These are phyloP conservation scores for Pelvicachromis taeniatus DNA, from an alignment of 2,113 vertebrate genomes.

Conservation along the genomic window DNA sequence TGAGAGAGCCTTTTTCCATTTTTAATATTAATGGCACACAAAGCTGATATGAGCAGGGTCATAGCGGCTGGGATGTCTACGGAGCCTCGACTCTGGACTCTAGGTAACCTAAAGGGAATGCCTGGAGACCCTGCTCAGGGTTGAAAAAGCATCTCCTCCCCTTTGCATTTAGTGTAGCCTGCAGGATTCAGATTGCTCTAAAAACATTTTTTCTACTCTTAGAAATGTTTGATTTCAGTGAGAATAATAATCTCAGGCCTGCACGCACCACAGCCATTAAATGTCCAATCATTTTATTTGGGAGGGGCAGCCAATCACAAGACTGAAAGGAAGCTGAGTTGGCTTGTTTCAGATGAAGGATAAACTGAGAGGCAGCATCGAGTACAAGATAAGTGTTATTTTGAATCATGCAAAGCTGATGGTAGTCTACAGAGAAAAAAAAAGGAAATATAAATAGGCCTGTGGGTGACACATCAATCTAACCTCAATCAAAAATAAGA, in stretches of 20 bases:
- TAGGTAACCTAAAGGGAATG: background rate
- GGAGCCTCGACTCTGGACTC: background rate
- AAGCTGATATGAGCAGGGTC: slow-evolving; percentile 4
- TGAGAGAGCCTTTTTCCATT: slow-evolving; percentile 36
- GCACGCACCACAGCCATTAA: background rate
- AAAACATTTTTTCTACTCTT: background rate
- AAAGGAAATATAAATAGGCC: background rate
- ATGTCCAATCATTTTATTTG: background rate
- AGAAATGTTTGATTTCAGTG: background rate
- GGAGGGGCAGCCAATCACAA: background rate
- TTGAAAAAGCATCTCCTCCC: background rate
- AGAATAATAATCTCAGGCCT: background rate
- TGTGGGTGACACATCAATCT: background rate
- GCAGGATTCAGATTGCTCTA: background rate
- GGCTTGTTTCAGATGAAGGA: background rate
- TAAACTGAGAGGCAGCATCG: background rate
- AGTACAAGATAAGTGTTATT: background rate
- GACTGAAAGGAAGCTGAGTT: background rate
- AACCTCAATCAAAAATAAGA: background rate
- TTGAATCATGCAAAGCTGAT: background rate
- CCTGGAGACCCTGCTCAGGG: background rate
- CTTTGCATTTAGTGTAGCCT: background rate
- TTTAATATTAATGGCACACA: slow-evolving; percentile 46
- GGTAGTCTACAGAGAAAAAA: background rate
- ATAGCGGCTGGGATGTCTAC: background rate